Conservation (phyloP, 2,797 vertebrate genomes). For the Myiotriccus ornatus region DNA sequence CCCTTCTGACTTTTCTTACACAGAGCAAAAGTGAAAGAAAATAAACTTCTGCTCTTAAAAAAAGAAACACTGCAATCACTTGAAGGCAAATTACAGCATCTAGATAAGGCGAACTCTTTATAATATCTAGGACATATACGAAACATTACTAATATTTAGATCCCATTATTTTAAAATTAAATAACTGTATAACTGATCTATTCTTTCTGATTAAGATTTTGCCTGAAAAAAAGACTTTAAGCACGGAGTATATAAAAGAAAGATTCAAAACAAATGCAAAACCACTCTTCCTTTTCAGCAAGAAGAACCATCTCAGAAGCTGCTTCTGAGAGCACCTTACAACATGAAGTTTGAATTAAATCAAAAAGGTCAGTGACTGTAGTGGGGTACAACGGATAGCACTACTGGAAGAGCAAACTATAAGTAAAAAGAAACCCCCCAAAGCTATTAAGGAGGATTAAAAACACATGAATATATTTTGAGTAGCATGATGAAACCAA, state of each 20-base stretch:
- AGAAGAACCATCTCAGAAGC: not conserved
- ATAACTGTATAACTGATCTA: not conserved
- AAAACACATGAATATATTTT: not conserved
- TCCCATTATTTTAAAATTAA: not conserved
- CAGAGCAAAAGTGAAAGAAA: not conserved
- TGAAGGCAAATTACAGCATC: not conserved
- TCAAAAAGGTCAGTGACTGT: not conserved
- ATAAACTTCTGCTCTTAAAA: not conserved
- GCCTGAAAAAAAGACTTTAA: not conserved
- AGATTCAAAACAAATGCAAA: not conserved
- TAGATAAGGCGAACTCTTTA: not conserved
- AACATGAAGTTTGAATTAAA: not conserved
- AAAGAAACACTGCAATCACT: not conserved
- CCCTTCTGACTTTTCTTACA: not conserved
- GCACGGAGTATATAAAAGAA: not conserved
- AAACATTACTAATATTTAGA: not conserved
- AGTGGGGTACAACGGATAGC: not conserved
- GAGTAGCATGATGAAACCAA: not conserved
- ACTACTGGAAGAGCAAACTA: not conserved
- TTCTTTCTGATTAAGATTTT: not conserved
- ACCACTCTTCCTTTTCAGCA: not conserved
- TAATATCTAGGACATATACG: not conserved
- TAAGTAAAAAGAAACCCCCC: not conserved
- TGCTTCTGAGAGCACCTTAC: not conserved
- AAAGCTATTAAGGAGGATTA: not conserved